phyloP scores from a whole-genome alignment of 2,797 vertebrate species.

The Balearica regulorum region DNA sequence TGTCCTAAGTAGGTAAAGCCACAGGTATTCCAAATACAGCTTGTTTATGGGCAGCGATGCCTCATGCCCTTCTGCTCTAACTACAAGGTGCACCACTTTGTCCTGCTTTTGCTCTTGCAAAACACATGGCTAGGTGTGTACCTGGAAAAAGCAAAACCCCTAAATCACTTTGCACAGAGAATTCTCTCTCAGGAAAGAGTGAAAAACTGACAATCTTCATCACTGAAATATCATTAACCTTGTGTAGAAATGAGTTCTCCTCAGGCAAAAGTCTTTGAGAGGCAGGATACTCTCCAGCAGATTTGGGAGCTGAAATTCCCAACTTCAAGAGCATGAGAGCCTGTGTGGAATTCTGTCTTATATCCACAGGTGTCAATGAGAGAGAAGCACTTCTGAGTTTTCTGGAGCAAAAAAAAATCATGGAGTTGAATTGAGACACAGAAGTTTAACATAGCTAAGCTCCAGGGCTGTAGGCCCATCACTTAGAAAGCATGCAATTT shows the following conservation, averaged over 20 bases:
- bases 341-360: background rate
- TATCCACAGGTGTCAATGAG: conserved; percentile 57
- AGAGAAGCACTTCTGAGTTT: background rate
- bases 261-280: background rate
- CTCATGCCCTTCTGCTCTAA: background rate
- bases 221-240: background rate
- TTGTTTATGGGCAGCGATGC: background rate
- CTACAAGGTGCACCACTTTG: background rate
- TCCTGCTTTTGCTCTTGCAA: background rate
- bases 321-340: background rate
- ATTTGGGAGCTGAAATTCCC: background rate
- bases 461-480: background rate
- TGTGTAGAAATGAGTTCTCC: background rate
- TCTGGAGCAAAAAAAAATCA: background rate
- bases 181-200: background rate
- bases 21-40: background rate
- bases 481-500: background rate
- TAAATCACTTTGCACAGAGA: background rate
- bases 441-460: background rate
- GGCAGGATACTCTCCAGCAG: background rate
- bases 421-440: accelerated
- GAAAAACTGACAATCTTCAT: background rate
- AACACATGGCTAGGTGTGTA: background rate
- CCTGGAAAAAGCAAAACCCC: background rate
- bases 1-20: background rate